Conservation (phyloP, 2,888 invertebrate genomes). For the Phanerotoma sp. region DNA sequence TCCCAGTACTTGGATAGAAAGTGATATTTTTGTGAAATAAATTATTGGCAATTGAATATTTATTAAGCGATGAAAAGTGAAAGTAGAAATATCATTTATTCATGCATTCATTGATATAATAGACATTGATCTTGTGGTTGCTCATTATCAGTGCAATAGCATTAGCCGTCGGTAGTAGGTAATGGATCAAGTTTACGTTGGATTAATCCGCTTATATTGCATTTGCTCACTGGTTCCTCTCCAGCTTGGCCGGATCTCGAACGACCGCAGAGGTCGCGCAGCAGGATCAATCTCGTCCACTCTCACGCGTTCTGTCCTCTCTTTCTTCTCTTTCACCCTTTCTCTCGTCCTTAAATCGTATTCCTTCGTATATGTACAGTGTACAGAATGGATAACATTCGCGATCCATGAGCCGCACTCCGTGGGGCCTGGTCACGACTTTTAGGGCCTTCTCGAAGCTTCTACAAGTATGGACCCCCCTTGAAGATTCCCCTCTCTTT, state of each 20-base stretch:
- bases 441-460: slow-evolving; percentile 11
- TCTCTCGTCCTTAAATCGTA: slow-evolving; percentile 14
- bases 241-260: slow-evolving; percentile 1
- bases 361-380: slow-evolving; percentile 4
- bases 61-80: too few species aligned
- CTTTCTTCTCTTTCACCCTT: slow-evolving; percentile 1
- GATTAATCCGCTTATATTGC: slow-evolving; percentile 8
- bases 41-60: too few species aligned
- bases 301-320: slow-evolving; percentile 5
- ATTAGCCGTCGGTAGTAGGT: background rate
- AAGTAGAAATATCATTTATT: background rate
- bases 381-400: slow-evolving; percentile 6
- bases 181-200: background rate
- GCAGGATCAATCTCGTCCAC: slow-evolving; percentile 5
- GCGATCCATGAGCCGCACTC: slow-evolving; percentile 17
- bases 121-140: background rate
- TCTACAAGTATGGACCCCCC: slow-evolving; percentile 12
- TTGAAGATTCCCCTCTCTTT: slow-evolving; percentile 4
- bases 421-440: slow-evolving; percentile 23
- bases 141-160: background rate
- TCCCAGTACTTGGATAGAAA: too few species aligned
- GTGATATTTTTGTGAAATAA: too few species aligned
- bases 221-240: background rate
- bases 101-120: background rate
- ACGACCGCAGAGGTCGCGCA: slow-evolving; percentile 6